Base-by-base conservation (phyloP, 2,113 vertebrate genomes). In the Salvator merianae region DNA sequence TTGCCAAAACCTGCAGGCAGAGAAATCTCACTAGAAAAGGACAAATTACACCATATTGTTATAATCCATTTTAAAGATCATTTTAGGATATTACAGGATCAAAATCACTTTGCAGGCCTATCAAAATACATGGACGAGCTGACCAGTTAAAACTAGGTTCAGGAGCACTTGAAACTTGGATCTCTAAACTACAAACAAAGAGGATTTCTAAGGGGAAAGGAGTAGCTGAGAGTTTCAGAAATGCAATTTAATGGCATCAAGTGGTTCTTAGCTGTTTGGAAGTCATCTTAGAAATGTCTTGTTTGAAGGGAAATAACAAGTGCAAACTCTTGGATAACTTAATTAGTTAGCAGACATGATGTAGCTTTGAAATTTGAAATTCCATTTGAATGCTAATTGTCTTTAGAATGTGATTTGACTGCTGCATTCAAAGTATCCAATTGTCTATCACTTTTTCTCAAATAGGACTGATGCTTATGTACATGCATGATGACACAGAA, bases 401-500 rank as follows among this genome's bases (percentile, higher is more conserved):
- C 14, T 38, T 78, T 53, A 70, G 55, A 38, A 68, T 82, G 82
- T 68, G 79, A 30, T 38, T 7, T 0, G 0, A 70, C 55, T 0
- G 0, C 12, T 79, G 0, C 43, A 32, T 73, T 91, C 2, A 73
- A 78, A 82, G 75, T 70, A 88, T 78, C 86, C 82, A 72, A n/a
- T 36, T 87, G 53, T 82, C 7, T 0, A 2, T 55, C 83, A 10
- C 77, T 47, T 40, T 84, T n/a, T 86, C 90, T 93, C 82, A 82
- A 82, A 77, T 91, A 98, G 97, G 96, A 94, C 93, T 96, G 96
- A 96, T 94, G 94, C 93, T 97, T 88, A 84, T 95, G 87, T 98
- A 97, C 95, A 92, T 96, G 93, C 97, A 98, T 88, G 97, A 98
- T 92, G 97, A 96, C 96, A 97, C 97, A 82, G 97, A 98, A 94